Conservation (phyloP, 2,797 vertebrate genomes). For the Sebastes vulpes region DNA sequence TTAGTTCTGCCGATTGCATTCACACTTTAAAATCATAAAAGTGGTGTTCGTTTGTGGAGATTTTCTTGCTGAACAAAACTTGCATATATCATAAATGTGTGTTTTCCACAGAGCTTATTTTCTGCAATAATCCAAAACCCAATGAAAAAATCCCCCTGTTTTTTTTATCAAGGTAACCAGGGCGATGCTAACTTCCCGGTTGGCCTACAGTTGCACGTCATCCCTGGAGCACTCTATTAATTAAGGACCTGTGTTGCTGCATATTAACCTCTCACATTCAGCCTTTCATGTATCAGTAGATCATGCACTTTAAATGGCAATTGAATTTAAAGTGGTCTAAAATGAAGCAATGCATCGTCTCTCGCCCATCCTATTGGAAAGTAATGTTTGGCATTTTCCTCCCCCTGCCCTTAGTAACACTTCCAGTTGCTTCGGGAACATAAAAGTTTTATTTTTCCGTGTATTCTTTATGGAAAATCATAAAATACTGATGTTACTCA, state of each 20-base stretch:
- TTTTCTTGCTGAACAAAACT: no score
- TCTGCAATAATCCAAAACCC: no score
- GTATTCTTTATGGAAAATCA: conserved; percentile 41
- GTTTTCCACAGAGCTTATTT: no score
- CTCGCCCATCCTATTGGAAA: background rate
- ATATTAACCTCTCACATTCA: conserved; percentile 1
- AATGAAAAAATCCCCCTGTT: no score
- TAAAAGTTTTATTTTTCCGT: conserved; percentile 23
- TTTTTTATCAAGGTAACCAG: no score
- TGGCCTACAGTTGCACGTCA: no score
- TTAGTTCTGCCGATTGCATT: no score
- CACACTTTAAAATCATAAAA: no score
- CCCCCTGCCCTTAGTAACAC: background rate
- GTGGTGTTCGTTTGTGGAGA: no score
- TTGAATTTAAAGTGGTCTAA: background rate
- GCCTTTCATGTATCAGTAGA: background rate
- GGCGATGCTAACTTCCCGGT: no score
- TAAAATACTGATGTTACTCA: conserved; percentile 35
- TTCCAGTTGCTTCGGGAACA: background rate
- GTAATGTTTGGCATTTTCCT: background rate
- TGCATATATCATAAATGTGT: no score
- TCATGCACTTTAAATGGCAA: background rate
- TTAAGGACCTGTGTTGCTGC: background rate
- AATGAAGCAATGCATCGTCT: background rate
- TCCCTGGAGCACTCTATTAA: background rate